Evolutionary conservation across 2,113 vertebrate species (phyloP).

Genomic region (Pteropus alecto): DNA sequence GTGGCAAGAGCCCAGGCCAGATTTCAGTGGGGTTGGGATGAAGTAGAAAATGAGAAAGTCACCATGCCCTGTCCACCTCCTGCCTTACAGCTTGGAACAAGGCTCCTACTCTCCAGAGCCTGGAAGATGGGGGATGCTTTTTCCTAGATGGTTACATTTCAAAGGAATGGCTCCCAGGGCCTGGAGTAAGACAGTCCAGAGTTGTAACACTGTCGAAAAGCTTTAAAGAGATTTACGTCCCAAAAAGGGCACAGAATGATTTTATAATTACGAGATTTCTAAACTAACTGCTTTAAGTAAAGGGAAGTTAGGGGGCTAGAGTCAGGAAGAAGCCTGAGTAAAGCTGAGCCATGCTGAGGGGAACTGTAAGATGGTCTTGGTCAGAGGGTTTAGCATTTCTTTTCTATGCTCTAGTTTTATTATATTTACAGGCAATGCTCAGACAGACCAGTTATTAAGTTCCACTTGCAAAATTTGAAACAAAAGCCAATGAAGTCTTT

Average conservation of each 20-base stretch:
- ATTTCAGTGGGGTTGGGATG: background rate
- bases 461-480: background rate
- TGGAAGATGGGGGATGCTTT: rapidly evolving
- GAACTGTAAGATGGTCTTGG: too few relatives aligned
- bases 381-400: background rate
- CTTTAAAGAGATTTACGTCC: background rate
- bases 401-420: background rate
- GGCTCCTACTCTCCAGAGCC: background rate
- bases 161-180: background rate
- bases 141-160: background rate
- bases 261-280: background rate
- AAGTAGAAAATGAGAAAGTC: background rate
- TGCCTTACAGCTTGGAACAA: background rate
- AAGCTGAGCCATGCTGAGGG: background rate
- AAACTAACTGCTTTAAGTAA: background rate
- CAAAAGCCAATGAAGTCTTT: background rate
- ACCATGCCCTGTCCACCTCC: background rate
- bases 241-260: background rate
- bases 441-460: background rate
- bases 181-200: background rate
- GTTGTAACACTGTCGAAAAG: background rate
- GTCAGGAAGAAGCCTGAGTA: background rate
- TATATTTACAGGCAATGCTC: background rate
- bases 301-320: too few relatives aligned
- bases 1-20: background rate